Evolutionary conservation across 2,113 vertebrate genomes (phyloP).

Genomic region (Telmatochromis sp.): DNA sequence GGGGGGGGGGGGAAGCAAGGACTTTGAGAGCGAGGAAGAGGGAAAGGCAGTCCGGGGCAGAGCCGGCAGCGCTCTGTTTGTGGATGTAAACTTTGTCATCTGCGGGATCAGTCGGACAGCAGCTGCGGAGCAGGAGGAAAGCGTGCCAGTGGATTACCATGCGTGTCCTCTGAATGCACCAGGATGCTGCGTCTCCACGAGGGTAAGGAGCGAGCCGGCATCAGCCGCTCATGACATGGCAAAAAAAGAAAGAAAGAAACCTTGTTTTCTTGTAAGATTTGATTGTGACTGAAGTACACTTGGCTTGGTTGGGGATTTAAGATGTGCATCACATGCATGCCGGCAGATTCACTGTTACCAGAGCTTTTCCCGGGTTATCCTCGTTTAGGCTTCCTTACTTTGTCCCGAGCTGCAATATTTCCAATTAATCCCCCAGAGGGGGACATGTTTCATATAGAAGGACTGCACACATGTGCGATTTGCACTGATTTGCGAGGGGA

Average conservation of each 20-base stretch:
- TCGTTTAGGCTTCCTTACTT: neutral
- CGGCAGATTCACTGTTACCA: neutral
- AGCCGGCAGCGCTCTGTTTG: slow-evolving; percentile 38
- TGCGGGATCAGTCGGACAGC: slow-evolving; percentile 31
- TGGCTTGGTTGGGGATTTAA: neutral
- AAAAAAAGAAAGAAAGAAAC: neutral
- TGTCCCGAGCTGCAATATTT: neutral
- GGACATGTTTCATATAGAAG: neutral
- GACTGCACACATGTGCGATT: neutral
- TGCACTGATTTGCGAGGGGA: neutral
- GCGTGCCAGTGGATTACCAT: slow-evolving; percentile 48
- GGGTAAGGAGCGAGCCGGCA: slow-evolving; percentile 67
- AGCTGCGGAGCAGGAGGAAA: slow-evolving; percentile 39
- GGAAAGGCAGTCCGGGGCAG: neutral
- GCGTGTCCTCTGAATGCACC: slow-evolving; percentile 63
- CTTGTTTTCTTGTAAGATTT: neutral
- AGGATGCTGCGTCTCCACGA: slow-evolving; percentile 69
- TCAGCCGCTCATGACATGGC: neutral
- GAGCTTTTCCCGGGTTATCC: neutral
- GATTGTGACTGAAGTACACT: neutral
- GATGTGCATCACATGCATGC: neutral
- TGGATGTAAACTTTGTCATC: slow-evolving; percentile 78
- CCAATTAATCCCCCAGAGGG: neutral
- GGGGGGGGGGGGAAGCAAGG: neutral
- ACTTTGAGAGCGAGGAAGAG: neutral